These are phyloP conservation scores for Ommatoiulus sabulosus DNA, from an alignment of 2,888 invertebrate species.

Conservation along the genomic window DNA sequence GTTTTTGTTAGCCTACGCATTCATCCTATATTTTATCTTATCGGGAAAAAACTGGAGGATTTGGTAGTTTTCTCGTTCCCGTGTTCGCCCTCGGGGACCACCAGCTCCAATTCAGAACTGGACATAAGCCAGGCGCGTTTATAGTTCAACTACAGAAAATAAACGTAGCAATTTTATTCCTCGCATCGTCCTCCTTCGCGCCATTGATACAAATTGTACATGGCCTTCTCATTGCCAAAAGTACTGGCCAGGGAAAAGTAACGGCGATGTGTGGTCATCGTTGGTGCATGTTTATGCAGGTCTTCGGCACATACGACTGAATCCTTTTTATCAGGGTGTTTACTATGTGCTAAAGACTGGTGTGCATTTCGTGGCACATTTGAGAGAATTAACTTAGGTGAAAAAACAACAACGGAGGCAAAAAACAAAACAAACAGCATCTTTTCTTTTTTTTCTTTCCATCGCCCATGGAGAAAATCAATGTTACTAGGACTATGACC, in stretches of 20 bases:
- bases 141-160: constrained; percentile 13
- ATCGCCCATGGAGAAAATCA: background rate
- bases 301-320: background rate
- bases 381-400: background rate
- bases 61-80: background rate
- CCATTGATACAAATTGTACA: constrained; percentile 34
- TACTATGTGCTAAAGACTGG: constrained; percentile 6
- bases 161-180: constrained; percentile 20
- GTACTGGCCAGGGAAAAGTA: constrained; percentile 1
- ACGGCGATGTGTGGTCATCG: background rate
- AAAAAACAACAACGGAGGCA: background rate
- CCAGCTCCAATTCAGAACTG: background rate
- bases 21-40: background rate
- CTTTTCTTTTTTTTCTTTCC: background rate
- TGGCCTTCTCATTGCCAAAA: constrained; percentile 13
- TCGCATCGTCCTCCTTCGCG: background rate
- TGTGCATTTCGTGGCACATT: background rate
- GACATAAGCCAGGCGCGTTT: background rate
- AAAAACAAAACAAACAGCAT: background rate
- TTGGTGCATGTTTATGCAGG: background rate
- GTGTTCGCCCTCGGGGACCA: background rate
- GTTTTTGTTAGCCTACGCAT: background rate
- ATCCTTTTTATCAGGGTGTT: background rate
- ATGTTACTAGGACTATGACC: background rate
- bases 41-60: background rate